Base-by-base conservation (phyloP, 2,797 vertebrate genomes). In the Neoniphon sammara region DNA sequence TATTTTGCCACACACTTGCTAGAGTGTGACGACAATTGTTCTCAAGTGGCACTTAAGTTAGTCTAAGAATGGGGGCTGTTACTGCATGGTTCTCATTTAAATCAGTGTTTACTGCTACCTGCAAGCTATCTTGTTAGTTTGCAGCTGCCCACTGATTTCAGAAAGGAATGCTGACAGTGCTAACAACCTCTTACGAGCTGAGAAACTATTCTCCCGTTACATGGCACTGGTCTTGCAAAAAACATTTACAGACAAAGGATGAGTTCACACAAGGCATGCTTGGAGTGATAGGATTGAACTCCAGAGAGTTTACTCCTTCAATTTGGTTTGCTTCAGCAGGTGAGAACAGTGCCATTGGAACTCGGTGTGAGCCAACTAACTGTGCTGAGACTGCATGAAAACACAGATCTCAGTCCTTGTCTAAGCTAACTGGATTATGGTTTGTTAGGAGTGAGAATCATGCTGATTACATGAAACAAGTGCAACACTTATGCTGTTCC, bases 11-110 rank as follows among this genome's bases (percentile, higher is more conserved):
- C 63, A 65, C 52, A 1, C 58, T 73, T 66, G 59, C 55, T 42
- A 31, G 25, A 27, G 5, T 27, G 12, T 10, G 23, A 46, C 66
- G 67, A 83, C 73, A 20, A 54, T 23, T 53, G 52, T 67, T 15
- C 42, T 44, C 42, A 44, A 15, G 42, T 44, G 42, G 71, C 61
- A 66, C 20, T 44, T 44, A 55, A 65, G 57, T 69, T 44, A 20
- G 52, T 67, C 8, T 82, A 68, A 59, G 66, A 70, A 27, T 57
- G 61, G 56, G 36, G 73, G 36, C 67, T 30, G 21, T 66, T 61
- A 27, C 4, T 27, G 25, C 61, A 56, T 20, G 36, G 36, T 39
- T 14, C 42, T 44, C 42, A 44, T 44, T 44, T 14, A 44, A 44
- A 44, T 15, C 42, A 44, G 14, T 44, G 14, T 15, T 3, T 44